These are phyloP conservation scores for Ctenicera cuprea DNA, from an alignment of 2,888 invertebrate species.

Conservation along the genomic window DNA sequence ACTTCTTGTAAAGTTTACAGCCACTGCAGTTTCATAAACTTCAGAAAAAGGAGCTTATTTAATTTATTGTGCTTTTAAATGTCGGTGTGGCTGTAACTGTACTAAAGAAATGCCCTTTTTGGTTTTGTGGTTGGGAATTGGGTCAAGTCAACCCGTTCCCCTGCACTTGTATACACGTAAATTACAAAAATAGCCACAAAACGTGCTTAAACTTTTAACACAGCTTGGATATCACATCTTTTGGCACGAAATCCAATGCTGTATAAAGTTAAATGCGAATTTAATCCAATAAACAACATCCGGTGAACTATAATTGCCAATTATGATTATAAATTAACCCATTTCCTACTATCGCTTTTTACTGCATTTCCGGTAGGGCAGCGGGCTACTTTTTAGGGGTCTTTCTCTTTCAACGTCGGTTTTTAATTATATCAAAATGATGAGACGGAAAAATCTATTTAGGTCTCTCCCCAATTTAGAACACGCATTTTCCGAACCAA, in stretches of 20 bases:
- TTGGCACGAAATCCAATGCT: background rate
- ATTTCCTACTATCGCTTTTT: slow-evolving; percentile 5
- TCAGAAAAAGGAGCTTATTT: background rate
- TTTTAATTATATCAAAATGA: slow-evolving; percentile 10
- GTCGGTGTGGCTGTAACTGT: background rate
- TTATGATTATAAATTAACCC: slow-evolving; percentile 25
- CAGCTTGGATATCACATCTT: slow-evolving; percentile 8
- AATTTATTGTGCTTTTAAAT: slow-evolving; percentile 3
- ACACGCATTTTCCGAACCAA: slow-evolving; percentile 19
- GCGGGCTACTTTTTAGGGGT: background rate
- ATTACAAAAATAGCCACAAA: slow-evolving; percentile 25
- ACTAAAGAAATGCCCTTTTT: slow-evolving; percentile 19
- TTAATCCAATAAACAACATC: slow-evolving; percentile 26
- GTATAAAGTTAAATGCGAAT: slow-evolving; percentile 12
- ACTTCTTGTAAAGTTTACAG: no score
- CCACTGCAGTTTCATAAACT: no score
- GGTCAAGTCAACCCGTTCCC: slow-evolving; percentile 17
- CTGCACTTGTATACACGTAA: slow-evolving; percentile 24
- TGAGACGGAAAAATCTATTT: slow-evolving; percentile 21
- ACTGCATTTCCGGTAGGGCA: background rate
- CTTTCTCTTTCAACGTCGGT: background rate
- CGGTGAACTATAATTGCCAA: slow-evolving; percentile 25
- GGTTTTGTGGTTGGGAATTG: slow-evolving; percentile 17
- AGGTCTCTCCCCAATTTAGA: background rate
- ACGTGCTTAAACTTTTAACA: slow-evolving; percentile 29